phyloP scores from a whole-genome alignment of 2,888 invertebrate species.

The Cyaniris semiargus region DNA sequence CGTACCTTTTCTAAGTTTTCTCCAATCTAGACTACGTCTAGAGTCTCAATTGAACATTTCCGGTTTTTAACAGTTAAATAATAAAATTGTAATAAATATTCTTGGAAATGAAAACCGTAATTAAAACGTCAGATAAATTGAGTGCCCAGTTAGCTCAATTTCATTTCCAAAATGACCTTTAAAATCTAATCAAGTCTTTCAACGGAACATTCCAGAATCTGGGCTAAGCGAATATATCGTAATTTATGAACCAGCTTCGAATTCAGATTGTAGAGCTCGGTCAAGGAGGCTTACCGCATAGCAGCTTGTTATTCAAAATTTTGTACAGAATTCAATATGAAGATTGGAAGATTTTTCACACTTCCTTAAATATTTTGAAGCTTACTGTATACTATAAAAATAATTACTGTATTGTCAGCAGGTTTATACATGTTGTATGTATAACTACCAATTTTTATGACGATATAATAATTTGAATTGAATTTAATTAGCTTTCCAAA shows the following conservation, averaged over 20 bases:
- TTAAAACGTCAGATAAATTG: neutral
- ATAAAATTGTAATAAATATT: neutral
- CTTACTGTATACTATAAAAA: neutral
- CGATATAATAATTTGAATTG: too few species aligned
- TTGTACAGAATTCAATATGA: constrained; percentile 27
- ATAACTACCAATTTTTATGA: too few species aligned
- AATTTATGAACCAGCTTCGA: constrained; percentile 30
- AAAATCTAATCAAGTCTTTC: constrained; percentile 30
- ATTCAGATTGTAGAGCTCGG: constrained; percentile 26
- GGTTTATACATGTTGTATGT: too few species aligned
- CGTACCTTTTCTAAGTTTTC: too few species aligned
- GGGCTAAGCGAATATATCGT: constrained; percentile 31
- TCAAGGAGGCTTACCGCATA: constrained; percentile 27
- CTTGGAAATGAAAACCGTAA: neutral
- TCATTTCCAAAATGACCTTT: constrained; percentile 23
- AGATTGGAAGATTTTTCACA: constrained; percentile 2
- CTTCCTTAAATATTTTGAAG: neutral
- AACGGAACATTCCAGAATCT: constrained; percentile 15
- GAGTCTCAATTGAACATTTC: too few species aligned
- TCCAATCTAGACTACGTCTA: too few species aligned
- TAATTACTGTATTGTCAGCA: too few species aligned
- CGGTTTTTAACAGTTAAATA: neutral
- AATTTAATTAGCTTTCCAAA: too few species aligned
- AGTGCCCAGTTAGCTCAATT: constrained; percentile 18
- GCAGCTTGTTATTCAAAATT: constrained; percentile 20